Conservation (phyloP, 1,140 invertebrate genomes). For the Lordiphosa clarofinis region DNA sequence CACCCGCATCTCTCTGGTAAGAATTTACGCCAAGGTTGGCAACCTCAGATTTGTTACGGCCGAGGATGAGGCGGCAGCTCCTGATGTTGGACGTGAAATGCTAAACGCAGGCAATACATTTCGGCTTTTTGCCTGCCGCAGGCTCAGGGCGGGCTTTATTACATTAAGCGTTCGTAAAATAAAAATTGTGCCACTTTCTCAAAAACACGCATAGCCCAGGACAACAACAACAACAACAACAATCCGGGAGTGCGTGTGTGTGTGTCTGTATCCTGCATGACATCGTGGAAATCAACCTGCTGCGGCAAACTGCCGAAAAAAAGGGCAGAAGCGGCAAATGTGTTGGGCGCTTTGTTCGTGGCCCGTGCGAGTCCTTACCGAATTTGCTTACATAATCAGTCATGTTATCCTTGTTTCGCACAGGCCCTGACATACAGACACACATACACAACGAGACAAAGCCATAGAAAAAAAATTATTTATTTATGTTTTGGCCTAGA, state of each 20-base stretch:
- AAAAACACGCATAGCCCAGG: slow-evolving; percentile 65
- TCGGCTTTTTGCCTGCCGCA: slow-evolving; percentile 14
- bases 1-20: not conserved
- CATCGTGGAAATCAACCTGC: slow-evolving; percentile 63
- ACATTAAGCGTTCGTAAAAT: slow-evolving; percentile 76
- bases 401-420: slow-evolving; percentile 75
- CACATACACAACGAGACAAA: slow-evolving; percentile 20
- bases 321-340: slow-evolving; percentile 35
- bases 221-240: slow-evolving; percentile 51
- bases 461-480: slow-evolving; percentile 47
- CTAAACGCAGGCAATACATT: slow-evolving; percentile 75
- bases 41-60: slow-evolving; percentile 68
- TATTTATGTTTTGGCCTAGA: slow-evolving; percentile 57
- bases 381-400: slow-evolving; percentile 77
- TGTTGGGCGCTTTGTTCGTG: slow-evolving; percentile 46
- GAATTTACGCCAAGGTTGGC: slow-evolving; percentile 34
- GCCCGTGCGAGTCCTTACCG: slow-evolving; percentile 24
- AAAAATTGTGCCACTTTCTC: slow-evolving; percentile 78
- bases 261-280: slow-evolving; percentile 2
- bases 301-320: slow-evolving; percentile 69
- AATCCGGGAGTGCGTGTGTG: slow-evolving; percentile 4
- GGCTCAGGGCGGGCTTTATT: slow-evolving; percentile 67
- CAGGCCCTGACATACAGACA: slow-evolving; percentile 21
- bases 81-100: slow-evolving; percentile 44
- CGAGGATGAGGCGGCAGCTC: slow-evolving; percentile 16